These are phyloP conservation scores for Tachyglossus aculeatus DNA, from an alignment of 2,797 vertebrate species.

Conservation along the genomic window DNA sequence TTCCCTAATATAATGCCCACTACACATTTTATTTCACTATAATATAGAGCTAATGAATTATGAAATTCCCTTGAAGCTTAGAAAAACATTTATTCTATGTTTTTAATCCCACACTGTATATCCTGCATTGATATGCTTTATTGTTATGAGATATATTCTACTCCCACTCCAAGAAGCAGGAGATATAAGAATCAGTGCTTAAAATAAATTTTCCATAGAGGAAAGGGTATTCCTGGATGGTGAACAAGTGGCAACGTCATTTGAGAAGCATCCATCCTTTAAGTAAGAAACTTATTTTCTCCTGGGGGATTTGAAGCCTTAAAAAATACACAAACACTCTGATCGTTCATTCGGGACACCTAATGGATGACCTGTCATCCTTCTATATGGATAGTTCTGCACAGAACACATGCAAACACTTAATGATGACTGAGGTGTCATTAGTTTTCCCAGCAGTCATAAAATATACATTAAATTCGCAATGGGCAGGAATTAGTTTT, in stretches of 20 bases:
- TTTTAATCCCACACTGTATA: neutral
- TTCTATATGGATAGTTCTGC: neutral
- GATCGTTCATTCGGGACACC: neutral
- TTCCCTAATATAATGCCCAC: constrained; percentile 22
- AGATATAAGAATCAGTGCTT: neutral
- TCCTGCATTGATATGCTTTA: constrained; percentile 14
- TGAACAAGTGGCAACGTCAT: neutral
- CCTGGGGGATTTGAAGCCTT: neutral
- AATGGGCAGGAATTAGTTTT: constrained; percentile 24
- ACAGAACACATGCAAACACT: constrained; percentile 22
- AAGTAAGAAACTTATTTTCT: constrained; percentile 6
- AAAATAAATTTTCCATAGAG: neutral
- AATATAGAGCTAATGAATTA: constrained; percentile 25
- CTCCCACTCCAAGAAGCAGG: too few relatives aligned
- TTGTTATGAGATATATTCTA: too few relatives aligned
- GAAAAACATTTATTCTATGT: constrained; percentile 12
- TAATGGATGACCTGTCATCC: neutral
- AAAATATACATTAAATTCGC: constrained; percentile 14
- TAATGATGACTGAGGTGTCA: neutral
- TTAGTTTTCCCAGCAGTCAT: constrained; percentile 14
- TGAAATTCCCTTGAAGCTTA: constrained; percentile 5
- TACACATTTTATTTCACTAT: too few relatives aligned
- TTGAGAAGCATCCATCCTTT: constrained; percentile 1
- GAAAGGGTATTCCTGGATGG: too few relatives aligned
- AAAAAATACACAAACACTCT: neutral